phyloP scores from a whole-genome alignment of 2,113 vertebrate species.

The Cryptomyrus ogoouensis region DNA sequence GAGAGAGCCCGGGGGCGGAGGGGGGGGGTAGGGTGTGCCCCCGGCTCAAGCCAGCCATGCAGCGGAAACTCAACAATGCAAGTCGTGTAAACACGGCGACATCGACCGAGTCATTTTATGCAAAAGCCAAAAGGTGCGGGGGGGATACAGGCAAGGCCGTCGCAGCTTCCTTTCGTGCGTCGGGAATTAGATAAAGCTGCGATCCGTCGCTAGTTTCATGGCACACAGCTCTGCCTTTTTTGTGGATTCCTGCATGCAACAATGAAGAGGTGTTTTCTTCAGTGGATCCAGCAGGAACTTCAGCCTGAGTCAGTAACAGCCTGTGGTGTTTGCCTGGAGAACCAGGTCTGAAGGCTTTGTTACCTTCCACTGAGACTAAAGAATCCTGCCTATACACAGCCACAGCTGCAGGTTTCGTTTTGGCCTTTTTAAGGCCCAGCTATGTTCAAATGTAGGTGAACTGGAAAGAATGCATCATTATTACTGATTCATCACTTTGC shows the following conservation, averaged over 20 bases:
- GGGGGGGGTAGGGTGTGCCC: background rate
- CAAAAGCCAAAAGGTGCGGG: background rate
- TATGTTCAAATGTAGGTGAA: background rate
- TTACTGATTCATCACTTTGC: background rate
- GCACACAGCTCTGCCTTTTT: background rate
- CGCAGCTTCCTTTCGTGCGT: background rate
- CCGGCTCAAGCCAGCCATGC: background rate
- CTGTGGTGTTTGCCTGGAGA: background rate
- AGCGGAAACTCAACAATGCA: constrained; percentile 15
- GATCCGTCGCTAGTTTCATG: background rate
- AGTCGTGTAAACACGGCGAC: background rate
- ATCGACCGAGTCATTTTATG: background rate
- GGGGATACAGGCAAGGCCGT: background rate
- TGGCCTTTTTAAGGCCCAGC: background rate
- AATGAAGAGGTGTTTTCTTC: background rate
- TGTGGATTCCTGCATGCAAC: background rate
- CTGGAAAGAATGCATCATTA: background rate
- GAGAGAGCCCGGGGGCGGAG: background rate
- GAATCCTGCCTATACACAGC: background rate
- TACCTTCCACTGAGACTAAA: background rate
- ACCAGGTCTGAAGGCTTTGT: background rate
- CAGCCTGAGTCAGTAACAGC: background rate
- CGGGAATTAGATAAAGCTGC: background rate
- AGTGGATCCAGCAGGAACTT: background rate
- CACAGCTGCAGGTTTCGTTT: background rate